Conservation (phyloP, 2,797 vertebrate species). For the Leontocebus nigricollis region DNA sequence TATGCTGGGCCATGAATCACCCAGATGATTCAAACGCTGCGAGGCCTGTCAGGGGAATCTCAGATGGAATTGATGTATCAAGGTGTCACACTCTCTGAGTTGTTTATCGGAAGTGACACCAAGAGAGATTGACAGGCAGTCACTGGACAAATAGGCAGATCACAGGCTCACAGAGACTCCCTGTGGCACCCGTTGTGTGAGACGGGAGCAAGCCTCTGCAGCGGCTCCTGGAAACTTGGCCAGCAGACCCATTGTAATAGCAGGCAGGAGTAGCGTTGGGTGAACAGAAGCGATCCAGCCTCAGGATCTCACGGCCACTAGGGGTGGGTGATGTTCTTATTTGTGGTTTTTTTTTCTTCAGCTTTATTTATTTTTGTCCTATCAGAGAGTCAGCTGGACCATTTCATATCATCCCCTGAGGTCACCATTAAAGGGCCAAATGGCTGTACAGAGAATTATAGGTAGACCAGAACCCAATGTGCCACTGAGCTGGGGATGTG, state of each 20-base stretch:
- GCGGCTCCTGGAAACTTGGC: not conserved
- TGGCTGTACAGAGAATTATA: not conserved
- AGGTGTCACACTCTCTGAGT: conserved; percentile 43
- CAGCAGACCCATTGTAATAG: not conserved
- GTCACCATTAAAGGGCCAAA: not conserved
- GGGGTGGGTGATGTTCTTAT: rapidly evolving
- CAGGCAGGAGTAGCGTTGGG: rapidly evolving
- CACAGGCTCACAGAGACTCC: not conserved
- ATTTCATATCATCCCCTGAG: not conserved
- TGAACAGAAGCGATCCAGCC: not conserved
- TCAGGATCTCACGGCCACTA: not conserved
- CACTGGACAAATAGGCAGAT: conserved; percentile 62
- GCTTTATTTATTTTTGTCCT: not conserved
- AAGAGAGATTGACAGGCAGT: conserved; percentile 65
- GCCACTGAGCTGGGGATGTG: not conserved
- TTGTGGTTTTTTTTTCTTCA: not conserved
- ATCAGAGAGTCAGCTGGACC: not conserved
- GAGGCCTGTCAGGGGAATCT: conserved; percentile 42
- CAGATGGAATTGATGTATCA: conserved; percentile 66
- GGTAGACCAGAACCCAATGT: not conserved
- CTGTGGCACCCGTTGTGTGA: not conserved
- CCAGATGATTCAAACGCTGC: not conserved
- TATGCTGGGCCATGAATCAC: conserved; percentile 38
- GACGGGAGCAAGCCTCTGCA: not conserved
- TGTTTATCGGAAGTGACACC: conserved; percentile 56